Conservation (phyloP, 1,140 invertebrate genomes). For the Zaprionus africanus region DNA sequence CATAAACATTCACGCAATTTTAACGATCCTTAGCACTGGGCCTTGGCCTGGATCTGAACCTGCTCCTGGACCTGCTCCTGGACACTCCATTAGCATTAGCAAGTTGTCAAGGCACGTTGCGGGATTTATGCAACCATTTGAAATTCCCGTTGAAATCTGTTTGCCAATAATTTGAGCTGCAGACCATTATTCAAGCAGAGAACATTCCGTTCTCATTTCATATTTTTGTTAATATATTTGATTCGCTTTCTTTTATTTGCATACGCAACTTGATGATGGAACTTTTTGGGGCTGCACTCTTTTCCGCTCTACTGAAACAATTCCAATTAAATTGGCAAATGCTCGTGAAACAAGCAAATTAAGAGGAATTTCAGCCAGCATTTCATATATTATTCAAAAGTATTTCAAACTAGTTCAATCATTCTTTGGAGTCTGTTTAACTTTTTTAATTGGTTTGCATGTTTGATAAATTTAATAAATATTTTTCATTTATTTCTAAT, state of each 20-base stretch:
- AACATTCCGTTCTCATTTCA: background rate
- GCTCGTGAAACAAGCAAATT: background rate
- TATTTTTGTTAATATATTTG: slow-evolving; percentile 3
- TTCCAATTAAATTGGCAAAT: background rate
- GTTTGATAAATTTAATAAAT: too few species aligned
- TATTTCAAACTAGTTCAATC: background rate
- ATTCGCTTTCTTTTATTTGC: background rate
- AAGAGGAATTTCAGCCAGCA: background rate
- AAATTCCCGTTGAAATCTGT: slow-evolving; percentile 20
- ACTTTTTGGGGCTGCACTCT: background rate
- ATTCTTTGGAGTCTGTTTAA: background rate
- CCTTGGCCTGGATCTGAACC: slow-evolving; percentile 25
- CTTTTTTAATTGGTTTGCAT: background rate
- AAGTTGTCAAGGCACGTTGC: slow-evolving; percentile 32
- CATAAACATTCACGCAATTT: slow-evolving; percentile 71
- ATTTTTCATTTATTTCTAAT: background rate
- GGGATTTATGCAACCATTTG: slow-evolving; percentile 28
- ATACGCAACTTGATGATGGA: background rate
- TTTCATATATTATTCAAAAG: background rate
- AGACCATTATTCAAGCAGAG: slow-evolving; percentile 1
- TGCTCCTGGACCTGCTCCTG: slow-evolving; percentile 15
- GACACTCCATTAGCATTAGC: slow-evolving; percentile 72
- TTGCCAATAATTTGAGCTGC: slow-evolving; percentile 4
- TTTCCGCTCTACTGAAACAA: background rate
- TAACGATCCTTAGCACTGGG: slow-evolving; percentile 26